Conservation (phyloP, 2,113 vertebrate genomes). For the Alethe castanea region DNA sequence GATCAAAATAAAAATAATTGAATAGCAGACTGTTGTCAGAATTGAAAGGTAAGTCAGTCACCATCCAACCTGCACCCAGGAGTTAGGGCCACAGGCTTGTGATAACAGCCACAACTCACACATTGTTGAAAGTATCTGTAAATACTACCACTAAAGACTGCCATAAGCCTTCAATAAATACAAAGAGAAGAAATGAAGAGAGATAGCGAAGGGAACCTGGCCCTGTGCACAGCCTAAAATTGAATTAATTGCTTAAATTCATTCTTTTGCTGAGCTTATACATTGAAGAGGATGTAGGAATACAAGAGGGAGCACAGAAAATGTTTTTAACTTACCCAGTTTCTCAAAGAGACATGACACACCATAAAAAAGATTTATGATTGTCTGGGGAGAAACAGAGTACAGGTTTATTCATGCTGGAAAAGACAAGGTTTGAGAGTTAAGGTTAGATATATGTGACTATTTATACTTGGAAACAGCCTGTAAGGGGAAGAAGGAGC, state of each 20-base stretch:
- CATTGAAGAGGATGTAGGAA: background rate
- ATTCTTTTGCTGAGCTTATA: background rate
- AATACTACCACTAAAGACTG: background rate
- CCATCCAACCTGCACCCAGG: background rate
- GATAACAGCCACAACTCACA: accelerated
- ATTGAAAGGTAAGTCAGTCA: background rate
- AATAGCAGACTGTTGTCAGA: background rate
- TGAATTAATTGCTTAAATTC: background rate
- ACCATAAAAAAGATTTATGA: background rate
- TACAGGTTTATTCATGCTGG: background rate
- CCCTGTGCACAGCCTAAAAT: background rate
- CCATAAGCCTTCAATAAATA: background rate
- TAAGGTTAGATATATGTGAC: background rate
- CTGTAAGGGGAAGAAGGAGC: background rate
- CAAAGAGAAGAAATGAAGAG: background rate
- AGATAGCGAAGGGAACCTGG: background rate
- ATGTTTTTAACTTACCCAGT: background rate
- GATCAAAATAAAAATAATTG: background rate
- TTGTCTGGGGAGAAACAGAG: background rate
- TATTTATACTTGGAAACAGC: background rate
- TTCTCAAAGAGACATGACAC: background rate
- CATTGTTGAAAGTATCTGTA: background rate
- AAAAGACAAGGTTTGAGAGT: background rate
- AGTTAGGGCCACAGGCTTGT: background rate
- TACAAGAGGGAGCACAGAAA: background rate